Percentiles rank a stretch among this genome's conserved stretches.
These are phyloP conservation scores for Allolobophora icterica DNA, from an alignment of 2,888 invertebrate genomes.

Conservation along the genomic window DNA sequence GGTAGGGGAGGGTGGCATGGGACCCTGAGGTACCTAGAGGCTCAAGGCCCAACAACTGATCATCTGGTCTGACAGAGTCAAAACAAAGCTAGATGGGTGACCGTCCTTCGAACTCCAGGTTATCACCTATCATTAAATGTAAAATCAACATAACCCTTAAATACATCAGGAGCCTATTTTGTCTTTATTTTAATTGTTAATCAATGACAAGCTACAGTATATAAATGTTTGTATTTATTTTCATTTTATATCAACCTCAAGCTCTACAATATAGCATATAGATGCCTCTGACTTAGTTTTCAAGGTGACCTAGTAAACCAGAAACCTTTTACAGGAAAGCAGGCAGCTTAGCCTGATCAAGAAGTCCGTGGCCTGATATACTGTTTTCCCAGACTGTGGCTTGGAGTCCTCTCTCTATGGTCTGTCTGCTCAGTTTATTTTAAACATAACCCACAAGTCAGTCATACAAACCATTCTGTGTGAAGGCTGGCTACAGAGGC, in stretches of 20 bases:
- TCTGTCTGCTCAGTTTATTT: conserved; percentile 1
- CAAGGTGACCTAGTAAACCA: neutral
- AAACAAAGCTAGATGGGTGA: neutral
- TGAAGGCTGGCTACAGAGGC: neutral
- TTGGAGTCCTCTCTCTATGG: neutral
- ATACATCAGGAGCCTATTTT: neutral
- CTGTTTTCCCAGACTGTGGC: neutral
- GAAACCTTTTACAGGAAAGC: neutral
- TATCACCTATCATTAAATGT: neutral
- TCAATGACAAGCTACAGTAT: neutral
- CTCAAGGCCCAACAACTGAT: no score
- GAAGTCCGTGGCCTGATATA: neutral
- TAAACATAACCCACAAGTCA: neutral
- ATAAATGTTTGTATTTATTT: neutral
- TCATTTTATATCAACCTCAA: neutral
- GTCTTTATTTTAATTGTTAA: neutral
- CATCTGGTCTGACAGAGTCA: no score
- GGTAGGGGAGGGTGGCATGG: no score
- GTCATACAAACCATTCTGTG: neutral
- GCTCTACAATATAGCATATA: neutral
- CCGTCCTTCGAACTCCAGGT: neutral
- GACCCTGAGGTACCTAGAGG: no score
- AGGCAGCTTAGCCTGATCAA: neutral
- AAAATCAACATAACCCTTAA: neutral
- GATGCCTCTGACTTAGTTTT: neutral